Percentiles rank a stretch among this genome's conserved stretches.
Evolutionary conservation across 2,888 invertebrate genomes (phyloP).

Genomic region (Nematopogon swammerdamellus): DNA sequence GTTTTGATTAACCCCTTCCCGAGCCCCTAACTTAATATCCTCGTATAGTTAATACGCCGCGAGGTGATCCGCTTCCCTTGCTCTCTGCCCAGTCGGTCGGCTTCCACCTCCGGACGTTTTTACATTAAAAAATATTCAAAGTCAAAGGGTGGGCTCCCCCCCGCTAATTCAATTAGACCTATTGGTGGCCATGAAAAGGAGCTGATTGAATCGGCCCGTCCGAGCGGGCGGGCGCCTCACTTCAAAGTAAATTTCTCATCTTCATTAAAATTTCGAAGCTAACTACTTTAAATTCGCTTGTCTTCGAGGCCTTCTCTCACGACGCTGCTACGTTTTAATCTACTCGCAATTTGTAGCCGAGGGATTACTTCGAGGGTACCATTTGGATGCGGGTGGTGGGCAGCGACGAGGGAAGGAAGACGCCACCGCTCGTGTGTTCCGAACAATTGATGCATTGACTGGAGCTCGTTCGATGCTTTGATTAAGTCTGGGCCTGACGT

Average conservation of each 20-base stretch:
- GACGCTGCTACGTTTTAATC: too few relatives aligned
- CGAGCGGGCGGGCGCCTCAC: neutral
- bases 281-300: neutral
- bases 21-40: conserved; percentile 7
- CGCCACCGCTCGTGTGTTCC: too few relatives aligned
- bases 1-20: conserved; percentile 51
- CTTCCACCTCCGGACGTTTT: neutral
- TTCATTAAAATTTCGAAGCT: neutral
- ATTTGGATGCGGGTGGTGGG: too few relatives aligned
- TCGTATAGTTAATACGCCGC: too few relatives aligned
- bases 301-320: too few relatives aligned
- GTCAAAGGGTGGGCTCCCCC: neutral
- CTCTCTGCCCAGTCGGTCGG: neutral
- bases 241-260: neutral
- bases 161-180: neutral
- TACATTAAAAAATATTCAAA: neutral
- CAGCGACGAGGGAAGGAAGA: too few relatives aligned
- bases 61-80: too few relatives aligned
- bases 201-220: neutral
- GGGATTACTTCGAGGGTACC: too few relatives aligned
- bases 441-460: conserved; percentile 17
- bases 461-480: conserved; percentile 44
- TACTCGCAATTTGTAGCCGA: too few relatives aligned
- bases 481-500: conserved; percentile 49
- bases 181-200: neutral